Percentiles rank a stretch among this genome's conserved stretches.
Conservation (phyloP, 1,140 invertebrate species). For the Reticulitermes speratus region DNA sequence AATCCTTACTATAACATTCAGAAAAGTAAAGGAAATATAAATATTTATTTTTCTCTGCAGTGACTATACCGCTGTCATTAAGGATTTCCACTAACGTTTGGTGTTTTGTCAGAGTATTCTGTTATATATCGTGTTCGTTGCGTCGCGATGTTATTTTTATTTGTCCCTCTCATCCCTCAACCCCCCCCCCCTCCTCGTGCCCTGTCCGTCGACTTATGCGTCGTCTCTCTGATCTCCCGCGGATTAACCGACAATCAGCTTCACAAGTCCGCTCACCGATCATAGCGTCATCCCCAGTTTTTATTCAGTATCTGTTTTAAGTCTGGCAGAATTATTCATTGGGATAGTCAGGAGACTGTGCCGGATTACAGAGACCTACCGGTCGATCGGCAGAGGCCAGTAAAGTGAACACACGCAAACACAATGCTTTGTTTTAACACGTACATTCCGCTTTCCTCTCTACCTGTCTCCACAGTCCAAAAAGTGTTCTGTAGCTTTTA, state of each 20-base stretch:
- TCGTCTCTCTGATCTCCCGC: constrained; percentile 7
- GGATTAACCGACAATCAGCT: constrained; percentile 17
- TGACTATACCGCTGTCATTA: not conserved
- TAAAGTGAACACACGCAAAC: not conserved
- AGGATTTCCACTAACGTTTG: not conserved
- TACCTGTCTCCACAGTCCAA: not conserved
- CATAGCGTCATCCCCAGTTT: not conserved
- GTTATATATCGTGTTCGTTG: not conserved
- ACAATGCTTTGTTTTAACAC: not conserved
- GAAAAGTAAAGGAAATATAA: not conserved
- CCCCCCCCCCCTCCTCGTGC: too few species aligned
- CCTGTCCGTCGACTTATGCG: not conserved
- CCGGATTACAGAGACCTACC: constrained; percentile 7
- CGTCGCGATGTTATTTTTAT: constrained; percentile 1
- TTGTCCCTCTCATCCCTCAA: too few species aligned
- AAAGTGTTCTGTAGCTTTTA: not conserved
- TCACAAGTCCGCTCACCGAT: not conserved
- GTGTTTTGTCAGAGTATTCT: not conserved
- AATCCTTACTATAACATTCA: too few species aligned
- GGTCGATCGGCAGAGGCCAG: not conserved
- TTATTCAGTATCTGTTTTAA: constrained; percentile 19
- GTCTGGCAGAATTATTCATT: constrained; percentile 18
- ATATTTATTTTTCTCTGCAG: not conserved
- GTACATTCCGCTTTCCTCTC: too few species aligned
- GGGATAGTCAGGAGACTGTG: not conserved